phyloP scores from a whole-genome alignment of 2,888 invertebrate species.

The Euplexia lucipara region DNA sequence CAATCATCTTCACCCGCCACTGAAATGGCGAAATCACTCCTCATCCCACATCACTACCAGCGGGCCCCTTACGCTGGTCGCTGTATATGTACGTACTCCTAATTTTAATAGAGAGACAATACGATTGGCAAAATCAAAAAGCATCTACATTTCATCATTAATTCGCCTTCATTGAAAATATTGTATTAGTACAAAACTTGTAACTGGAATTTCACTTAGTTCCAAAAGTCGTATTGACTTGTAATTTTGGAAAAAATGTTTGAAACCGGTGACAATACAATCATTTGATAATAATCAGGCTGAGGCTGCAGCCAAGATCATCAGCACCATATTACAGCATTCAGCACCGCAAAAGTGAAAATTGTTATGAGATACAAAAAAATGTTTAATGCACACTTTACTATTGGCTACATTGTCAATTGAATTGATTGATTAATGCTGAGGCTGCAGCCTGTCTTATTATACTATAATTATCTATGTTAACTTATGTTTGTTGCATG shows the following conservation, averaged over 20 bases:
- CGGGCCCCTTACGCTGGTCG: neutral
- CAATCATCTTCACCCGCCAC: neutral
- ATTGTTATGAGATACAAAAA: too few species aligned
- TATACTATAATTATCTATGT: too few species aligned
- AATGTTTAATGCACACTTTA: too few species aligned
- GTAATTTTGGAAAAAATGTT: neutral
- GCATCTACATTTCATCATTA: too few species aligned
- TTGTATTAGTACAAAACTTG: slow-evolving; percentile 1
- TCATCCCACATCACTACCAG: too few species aligned
- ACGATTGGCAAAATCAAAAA: neutral
- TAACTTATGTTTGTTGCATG: too few species aligned
- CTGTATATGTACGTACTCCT: slow-evolving; percentile 24
- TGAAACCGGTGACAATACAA: neutral
- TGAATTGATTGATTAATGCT: too few species aligned
- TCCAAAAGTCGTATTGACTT: neutral
- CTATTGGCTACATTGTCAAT: too few species aligned
- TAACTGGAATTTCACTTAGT: neutral
- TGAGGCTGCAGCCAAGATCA: neutral
- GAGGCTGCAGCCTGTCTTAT: too few species aligned
- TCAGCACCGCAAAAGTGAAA: too few species aligned
- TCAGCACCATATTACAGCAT: too few species aligned
- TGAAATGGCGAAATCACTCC: neutral
- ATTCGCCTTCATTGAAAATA: neutral
- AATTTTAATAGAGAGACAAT: neutral
- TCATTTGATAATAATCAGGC: neutral